phyloP scores from a whole-genome alignment of 2,888 invertebrate genomes.

The Nephrotoma guestfalica region DNA sequence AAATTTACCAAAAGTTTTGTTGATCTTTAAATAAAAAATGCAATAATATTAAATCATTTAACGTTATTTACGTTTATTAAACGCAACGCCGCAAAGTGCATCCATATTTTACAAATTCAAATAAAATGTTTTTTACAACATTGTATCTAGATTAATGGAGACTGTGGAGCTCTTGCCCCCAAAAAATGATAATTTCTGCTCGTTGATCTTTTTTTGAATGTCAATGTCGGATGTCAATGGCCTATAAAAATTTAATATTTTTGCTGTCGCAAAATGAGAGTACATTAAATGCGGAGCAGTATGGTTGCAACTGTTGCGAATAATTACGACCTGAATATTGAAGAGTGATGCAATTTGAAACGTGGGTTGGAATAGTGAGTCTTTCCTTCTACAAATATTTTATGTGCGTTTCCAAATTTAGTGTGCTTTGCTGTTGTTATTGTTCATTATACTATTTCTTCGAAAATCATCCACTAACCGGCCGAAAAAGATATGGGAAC shows the following conservation, averaged over 20 bases:
- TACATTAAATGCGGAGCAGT: not conserved
- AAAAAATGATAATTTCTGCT: not conserved
- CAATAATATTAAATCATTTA: not conserved
- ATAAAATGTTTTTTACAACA: not conserved
- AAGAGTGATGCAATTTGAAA: too few relatives aligned
- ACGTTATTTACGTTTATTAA: not conserved
- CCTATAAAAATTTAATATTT: not conserved
- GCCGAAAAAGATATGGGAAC: too few relatives aligned
- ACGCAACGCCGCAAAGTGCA: not conserved
- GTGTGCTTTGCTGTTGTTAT: too few relatives aligned
- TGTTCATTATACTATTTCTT: too few relatives aligned
- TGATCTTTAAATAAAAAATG: not conserved
- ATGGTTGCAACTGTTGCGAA: not conserved
- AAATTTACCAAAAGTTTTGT: not conserved
- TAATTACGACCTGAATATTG: not conserved
- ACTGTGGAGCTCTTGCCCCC: not conserved
- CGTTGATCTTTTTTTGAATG: not conserved
- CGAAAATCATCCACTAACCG: too few relatives aligned
- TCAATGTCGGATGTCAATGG: not conserved
- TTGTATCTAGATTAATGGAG: not conserved
- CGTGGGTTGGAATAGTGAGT: too few relatives aligned
- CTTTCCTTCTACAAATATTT: too few relatives aligned
- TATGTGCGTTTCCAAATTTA: too few relatives aligned
- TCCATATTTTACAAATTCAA: not conserved
- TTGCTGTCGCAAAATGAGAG: not conserved